Evolutionary conservation across 2,113 vertebrate genomes (phyloP), one percentile per base, ranked within the genome.

Genomic region (Perca schrenkii): DNA sequence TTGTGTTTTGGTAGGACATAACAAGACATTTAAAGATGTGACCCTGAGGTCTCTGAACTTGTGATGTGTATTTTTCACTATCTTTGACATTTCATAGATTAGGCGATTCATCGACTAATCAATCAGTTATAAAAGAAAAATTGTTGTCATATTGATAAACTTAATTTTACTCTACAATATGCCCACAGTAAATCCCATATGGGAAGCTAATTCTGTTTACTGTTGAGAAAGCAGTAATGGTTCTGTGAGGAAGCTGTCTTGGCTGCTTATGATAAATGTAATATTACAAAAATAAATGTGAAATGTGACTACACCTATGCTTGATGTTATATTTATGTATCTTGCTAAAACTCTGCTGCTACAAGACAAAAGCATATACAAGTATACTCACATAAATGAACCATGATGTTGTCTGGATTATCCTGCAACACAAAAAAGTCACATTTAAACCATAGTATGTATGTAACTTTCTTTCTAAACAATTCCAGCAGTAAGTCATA

Each of bases 341-440:
- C 31, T 47, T 46, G 15, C 4, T 16, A 2, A 36, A 64, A 22
- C 40, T 50, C 6, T 22, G 22, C n/a, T 58, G 46, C 40, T 14
- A 69, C 16, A 5, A 3, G 3, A 60, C 12, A 52, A 28, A 61
- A 17, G 50, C 25, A 21, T 49, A 11, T 11, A 43, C 7, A 47
- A 34, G 53, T 4, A 68, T 90, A 95, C 95, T 95, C 89, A 96
- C 95, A 92, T 69, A 96, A 82, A 84, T 95, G 95, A 19, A 96
- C 95, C 95, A 96, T 96, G 60, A 8, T 92, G 72, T 36, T 54
- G 21, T n/a, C 62, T 64, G 46, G 71, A 66, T 43, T 43, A 53
- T 13, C 86, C 91, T 93, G 88, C 17, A 88, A 90, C 36, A 83
- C 5, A 75, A 47, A 69, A 13, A 64, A 25, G 3, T 22, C 8